These are phyloP conservation scores for Noctua janthina DNA, from an alignment of 2,888 invertebrate genomes.

Conservation along the genomic window DNA sequence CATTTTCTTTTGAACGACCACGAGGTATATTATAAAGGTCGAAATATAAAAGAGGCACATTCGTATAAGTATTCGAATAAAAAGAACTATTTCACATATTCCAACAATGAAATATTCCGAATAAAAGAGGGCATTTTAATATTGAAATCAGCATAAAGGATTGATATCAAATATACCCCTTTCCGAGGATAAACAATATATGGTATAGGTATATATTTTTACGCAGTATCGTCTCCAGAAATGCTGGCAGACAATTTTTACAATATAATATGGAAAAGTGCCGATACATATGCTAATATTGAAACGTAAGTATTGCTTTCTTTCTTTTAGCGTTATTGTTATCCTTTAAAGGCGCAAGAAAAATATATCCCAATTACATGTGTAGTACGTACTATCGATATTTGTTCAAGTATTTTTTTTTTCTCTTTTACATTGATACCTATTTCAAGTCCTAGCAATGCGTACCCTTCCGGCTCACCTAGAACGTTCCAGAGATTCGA, in stretches of 20 bases:
- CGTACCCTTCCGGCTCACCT: slow-evolving; percentile 13
- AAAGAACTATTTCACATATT: slow-evolving; percentile 58
- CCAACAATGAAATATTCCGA: slow-evolving; percentile 55
- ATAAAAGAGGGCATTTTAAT: slow-evolving; percentile 65
- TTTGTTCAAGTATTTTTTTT: neutral
- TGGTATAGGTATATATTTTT: slow-evolving; percentile 47
- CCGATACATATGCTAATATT: slow-evolving; percentile 63
- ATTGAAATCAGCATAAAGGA: slow-evolving; percentile 69
- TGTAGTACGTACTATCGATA: neutral
- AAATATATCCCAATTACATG: slow-evolving; percentile 21
- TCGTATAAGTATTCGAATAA: slow-evolving; percentile 49
- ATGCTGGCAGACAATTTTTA: slow-evolving; percentile 57
- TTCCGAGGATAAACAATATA: slow-evolving; percentile 59
- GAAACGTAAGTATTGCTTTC: slow-evolving; percentile 52
- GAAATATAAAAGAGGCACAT: slow-evolving; percentile 29
- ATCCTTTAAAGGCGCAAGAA: slow-evolving; percentile 34
- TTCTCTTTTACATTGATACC: neutral
- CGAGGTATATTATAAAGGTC: slow-evolving; percentile 4
- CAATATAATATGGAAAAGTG: slow-evolving; percentile 58
- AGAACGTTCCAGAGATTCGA: slow-evolving; percentile 35
- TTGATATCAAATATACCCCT: slow-evolving; percentile 67
- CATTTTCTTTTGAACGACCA: too few relatives aligned
- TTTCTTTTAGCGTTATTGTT: slow-evolving; percentile 57
- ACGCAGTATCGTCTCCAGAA: slow-evolving; percentile 45
- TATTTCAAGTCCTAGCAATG: slow-evolving; percentile 10